A percentile compares a stretch with the other conserved stretches of the same genome.
Conservation (phyloP, 2,113 vertebrate genomes). For the Nicator chloris region DNA sequence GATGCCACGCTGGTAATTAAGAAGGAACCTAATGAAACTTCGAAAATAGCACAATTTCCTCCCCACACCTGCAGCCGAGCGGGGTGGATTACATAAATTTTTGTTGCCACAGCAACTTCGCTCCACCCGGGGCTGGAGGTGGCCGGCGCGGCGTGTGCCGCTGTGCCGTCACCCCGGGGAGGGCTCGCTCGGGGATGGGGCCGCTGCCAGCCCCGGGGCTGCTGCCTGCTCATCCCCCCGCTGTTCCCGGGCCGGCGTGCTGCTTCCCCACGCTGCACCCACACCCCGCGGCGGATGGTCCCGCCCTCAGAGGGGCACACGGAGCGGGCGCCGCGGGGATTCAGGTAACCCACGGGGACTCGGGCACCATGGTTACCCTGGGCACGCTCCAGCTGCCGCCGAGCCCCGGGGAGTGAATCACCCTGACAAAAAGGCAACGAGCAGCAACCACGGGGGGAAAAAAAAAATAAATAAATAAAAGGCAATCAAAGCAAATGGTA, state of each 20-base stretch:
- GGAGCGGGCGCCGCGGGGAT: background rate
- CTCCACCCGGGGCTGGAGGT: constrained; percentile 50
- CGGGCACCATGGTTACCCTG: constrained; percentile 20
- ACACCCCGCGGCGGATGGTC: background rate
- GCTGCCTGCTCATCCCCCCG: background rate
- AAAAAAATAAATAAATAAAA: background rate
- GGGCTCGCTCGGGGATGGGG: background rate
- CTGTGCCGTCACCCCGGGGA: background rate
- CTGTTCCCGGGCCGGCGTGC: background rate
- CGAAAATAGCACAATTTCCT: constrained; percentile 28
- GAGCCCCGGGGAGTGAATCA: constrained; percentile 24
- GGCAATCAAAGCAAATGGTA: background rate
- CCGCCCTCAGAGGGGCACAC: accelerated
- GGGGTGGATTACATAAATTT: constrained; percentile 64
- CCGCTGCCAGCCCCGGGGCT: background rate
- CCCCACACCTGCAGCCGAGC: constrained; percentile 67
- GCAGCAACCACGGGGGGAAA: background rate
- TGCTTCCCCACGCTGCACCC: accelerated
- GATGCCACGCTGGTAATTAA: background rate
- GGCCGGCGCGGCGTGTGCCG: constrained; percentile 15
- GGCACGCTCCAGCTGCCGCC: constrained; percentile 6
- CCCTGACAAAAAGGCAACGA: background rate
- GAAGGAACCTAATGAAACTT: constrained; percentile 17
- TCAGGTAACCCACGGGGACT: background rate
- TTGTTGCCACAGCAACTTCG: constrained; percentile 66